A percentile compares a stretch with the other conserved stretches of the same genome.
Evolutionary conservation across 2,113 vertebrate genomes (phyloP).

Genomic region (Herpetotheres cachinnans): DNA sequence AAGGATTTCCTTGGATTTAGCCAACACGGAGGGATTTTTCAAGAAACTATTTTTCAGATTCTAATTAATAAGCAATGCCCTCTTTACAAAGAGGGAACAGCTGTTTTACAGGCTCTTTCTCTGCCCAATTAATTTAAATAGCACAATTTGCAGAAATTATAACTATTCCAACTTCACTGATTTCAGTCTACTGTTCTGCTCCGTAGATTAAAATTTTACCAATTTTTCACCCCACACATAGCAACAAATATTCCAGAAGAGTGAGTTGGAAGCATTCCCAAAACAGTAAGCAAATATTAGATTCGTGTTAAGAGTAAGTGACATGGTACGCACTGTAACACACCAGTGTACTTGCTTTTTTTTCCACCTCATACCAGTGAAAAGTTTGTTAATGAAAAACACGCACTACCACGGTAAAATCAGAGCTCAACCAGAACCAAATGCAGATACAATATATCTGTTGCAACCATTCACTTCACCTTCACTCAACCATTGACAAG

Average conservation of each 20-base stretch:
- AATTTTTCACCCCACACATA: neutral
- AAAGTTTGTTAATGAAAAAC: neutral
- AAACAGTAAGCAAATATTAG: neutral
- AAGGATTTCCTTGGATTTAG: neutral
- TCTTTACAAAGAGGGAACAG: neutral
- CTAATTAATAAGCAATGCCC: neutral
- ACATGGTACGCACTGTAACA: neutral
- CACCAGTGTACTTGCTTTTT: neutral
- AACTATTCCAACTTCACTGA: neutral
- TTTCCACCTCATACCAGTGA: neutral
- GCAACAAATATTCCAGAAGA: neutral
- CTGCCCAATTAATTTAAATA: neutral
- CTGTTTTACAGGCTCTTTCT: neutral
- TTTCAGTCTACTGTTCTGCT: neutral
- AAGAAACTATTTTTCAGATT: neutral
- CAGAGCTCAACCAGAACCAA: neutral
- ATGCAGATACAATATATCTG: rapidly evolving
- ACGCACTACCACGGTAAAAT: neutral
- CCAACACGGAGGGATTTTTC: neutral
- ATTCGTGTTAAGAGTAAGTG: neutral
- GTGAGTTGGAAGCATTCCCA: neutral
- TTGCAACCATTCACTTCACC: neutral
- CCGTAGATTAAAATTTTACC: neutral
- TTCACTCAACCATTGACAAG: neutral
- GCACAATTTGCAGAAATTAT: neutral